phyloP scores from a whole-genome alignment of 2,113 vertebrate species.

The Martes martes region DNA sequence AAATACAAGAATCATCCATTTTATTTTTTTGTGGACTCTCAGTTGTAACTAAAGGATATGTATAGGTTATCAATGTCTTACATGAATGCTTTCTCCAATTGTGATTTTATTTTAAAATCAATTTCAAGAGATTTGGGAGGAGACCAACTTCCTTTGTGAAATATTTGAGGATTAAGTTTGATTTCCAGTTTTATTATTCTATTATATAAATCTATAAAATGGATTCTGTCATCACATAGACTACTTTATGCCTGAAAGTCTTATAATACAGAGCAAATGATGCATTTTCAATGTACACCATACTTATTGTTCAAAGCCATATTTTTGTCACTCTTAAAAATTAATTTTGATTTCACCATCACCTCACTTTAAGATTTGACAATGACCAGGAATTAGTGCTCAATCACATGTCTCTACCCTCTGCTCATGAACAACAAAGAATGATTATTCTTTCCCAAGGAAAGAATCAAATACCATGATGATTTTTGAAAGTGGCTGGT shows the following conservation, averaged over 20 bases:
- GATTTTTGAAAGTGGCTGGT: neutral
- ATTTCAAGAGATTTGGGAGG: neutral
- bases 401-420: neutral
- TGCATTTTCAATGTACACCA: neutral
- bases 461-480: neutral
- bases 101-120: constrained; percentile 10
- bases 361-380: neutral
- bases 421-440: neutral
- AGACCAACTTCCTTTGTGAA: neutral
- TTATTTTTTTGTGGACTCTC: neutral
- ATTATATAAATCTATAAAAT: neutral
- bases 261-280: neutral
- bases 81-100: neutral
- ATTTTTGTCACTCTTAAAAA: neutral
- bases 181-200: neutral
- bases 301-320: neutral
- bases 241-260: neutral
- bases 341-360: neutral
- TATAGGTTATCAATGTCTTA: neutral
- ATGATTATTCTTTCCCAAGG: neutral
- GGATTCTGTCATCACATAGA: neutral
- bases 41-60: neutral
- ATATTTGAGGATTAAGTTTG: neutral
- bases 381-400: neutral
- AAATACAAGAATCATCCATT: neutral